Evolutionary conservation across 2,797 vertebrate species (phyloP).

Genomic region (Cynopterus sphinx): DNA sequence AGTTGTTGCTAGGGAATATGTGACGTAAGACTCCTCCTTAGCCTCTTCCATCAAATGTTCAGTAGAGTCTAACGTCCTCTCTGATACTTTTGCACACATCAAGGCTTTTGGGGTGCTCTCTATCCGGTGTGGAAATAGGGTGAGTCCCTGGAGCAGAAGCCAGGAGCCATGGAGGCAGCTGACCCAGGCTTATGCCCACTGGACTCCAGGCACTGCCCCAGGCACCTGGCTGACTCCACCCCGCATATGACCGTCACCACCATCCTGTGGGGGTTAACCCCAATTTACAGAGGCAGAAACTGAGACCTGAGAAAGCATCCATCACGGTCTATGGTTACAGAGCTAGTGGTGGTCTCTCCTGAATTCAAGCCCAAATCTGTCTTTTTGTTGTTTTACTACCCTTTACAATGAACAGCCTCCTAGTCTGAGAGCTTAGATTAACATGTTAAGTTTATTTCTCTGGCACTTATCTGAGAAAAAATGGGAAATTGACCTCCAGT

Average conservation of each 20-base stretch:
- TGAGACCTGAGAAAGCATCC: background rate
- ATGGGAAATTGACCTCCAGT: background rate
- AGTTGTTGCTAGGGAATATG: background rate
- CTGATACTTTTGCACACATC: background rate
- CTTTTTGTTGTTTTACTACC: background rate
- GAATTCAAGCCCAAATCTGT: background rate
- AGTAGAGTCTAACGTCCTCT: background rate
- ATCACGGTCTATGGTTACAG: background rate
- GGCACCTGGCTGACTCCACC: background rate
- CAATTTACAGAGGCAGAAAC: background rate
- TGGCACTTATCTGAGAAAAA: background rate
- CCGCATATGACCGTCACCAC: background rate
- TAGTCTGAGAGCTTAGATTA: background rate
- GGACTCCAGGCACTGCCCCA: background rate
- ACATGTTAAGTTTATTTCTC: background rate
- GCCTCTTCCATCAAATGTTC: background rate
- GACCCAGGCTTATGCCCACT: fast-evolving
- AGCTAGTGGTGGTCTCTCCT: background rate
- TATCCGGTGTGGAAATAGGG: background rate
- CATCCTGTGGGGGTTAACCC: background rate
- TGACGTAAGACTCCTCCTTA: background rate
- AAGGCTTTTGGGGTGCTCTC: background rate
- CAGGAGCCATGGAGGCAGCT: background rate
- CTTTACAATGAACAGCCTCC: background rate
- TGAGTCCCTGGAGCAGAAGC: background rate